Evolutionary conservation across 2,888 invertebrate genomes (phyloP), one percentile per base, ranked within the genome.

Genomic region (Girardia tigrina): DNA sequence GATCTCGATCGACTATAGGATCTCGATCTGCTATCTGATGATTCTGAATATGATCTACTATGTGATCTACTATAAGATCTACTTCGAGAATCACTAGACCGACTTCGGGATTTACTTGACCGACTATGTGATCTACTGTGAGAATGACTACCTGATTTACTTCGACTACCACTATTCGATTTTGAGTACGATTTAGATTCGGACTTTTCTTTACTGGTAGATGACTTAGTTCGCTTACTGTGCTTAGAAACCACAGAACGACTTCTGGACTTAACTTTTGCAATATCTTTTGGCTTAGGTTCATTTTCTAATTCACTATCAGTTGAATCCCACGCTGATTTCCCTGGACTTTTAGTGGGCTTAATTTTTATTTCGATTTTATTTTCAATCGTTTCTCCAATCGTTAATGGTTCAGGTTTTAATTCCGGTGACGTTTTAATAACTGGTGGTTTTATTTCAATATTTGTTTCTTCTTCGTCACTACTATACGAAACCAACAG

Each of bases 1-100:
- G 75, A 75, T n/a, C 75, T 4, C 1, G 75, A 75, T 14, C 75
- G 70, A 74, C n/a, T 26, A 20, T 70, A 27, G 27, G 75, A 75
- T 29, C 75, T 72, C 1, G 75, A 75, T 75, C 75, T 70, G 71
- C 70, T 71, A 71, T 71, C 69, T 26, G 56, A 75, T n/a, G 75
- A 75, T 27, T 70, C 27, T 28, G 75, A 75, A 12, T 27, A 70
- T 29, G 74, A 74, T 28, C 56, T 74, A 26, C 42, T 56, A 56
- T 74, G 56, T 8, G 74, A 74, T 14, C 74, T 74, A 36, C 42
- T 69, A 26, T 75, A 75, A 14, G 75, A 75, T n/a, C 56, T 4
- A 16, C 56, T 56, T 4, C n/a, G 56, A 8, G 56, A 56, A 8
- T 56, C 56, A 56, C 56, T 56, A 16, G 56, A 56, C n/a, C 56